phyloP scores from a whole-genome alignment of 2,797 vertebrate species.

The Pangasius macronema region DNA sequence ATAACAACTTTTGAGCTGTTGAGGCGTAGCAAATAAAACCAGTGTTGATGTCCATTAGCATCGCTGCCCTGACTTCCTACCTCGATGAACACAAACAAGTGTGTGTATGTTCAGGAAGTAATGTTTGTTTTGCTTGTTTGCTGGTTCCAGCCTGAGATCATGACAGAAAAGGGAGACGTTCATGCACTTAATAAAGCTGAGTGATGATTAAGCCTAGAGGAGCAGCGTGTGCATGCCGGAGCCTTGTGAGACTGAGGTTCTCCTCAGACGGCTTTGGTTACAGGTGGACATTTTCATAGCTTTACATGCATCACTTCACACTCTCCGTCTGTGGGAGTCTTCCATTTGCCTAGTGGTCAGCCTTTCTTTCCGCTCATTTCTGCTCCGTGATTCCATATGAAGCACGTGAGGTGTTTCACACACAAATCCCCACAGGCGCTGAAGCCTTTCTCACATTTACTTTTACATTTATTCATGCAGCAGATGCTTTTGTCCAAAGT shows the following conservation, averaged over 20 bases:
- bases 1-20: slow-evolving; percentile 24
- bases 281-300: slow-evolving; percentile 43
- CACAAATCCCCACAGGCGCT: neutral
- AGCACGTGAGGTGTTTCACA: neutral
- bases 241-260: neutral
- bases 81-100: slow-evolving; percentile 24
- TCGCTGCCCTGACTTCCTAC: slow-evolving; percentile 26
- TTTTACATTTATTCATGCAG: slow-evolving; percentile 1
- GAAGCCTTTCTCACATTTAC: neutral
- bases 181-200: neutral
- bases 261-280: neutral
- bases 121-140: slow-evolving; percentile 21
- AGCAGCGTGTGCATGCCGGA: neutral
- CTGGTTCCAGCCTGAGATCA: neutral
- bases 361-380: neutral
- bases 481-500: neutral
- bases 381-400: neutral
- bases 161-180: neutral
- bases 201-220: neutral
- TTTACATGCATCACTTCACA: slow-evolving; percentile 22
- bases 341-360: slow-evolving; percentile 30
- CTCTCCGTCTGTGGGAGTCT: neutral
- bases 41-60: slow-evolving; percentile 31
- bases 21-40: slow-evolving; percentile 40
- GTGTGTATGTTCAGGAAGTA: neutral